Conservation (phyloP, 2,888 invertebrate genomes). For the Pilophorus perplexus region DNA sequence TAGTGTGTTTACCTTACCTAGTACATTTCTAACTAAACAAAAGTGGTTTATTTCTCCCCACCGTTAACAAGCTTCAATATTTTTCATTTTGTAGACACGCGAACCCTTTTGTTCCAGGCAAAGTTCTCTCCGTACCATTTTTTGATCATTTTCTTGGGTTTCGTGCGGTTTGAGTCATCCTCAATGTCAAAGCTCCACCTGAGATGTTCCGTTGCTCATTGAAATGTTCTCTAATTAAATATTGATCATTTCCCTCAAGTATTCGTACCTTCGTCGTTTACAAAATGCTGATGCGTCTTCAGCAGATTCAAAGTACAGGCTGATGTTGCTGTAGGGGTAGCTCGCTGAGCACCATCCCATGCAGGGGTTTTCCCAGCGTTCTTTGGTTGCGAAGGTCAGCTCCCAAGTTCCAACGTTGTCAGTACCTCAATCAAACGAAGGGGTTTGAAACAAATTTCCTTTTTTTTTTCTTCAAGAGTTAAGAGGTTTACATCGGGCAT, state of each 20-base stretch:
- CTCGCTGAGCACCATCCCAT: slow-evolving; percentile 98
- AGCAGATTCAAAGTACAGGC: slow-evolving; percentile 69
- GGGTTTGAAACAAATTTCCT: no score
- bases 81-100: slow-evolving; percentile 92
- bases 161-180: slow-evolving; percentile 63
- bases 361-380: slow-evolving; percentile 97
- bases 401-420: slow-evolving; percentile 84
- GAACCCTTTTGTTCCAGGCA: slow-evolving; percentile 89
- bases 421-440: slow-evolving; percentile 58
- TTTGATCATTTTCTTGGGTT: slow-evolving; percentile 67
- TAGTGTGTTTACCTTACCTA: no score
- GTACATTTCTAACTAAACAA: no score
- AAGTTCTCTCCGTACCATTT: slow-evolving; percentile 93
- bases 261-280: no score
- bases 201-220: slow-evolving; percentile 93
- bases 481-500: background rate
- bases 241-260: no score
- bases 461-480: background rate
- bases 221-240: no score
- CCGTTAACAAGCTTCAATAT: no score
- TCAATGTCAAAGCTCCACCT: slow-evolving; percentile 90
- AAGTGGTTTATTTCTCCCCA: no score
- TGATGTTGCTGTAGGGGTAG: slow-evolving; percentile 90
- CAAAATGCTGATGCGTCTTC: slow-evolving; percentile 86
- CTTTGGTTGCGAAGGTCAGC: slow-evolving; percentile 90